These are phyloP conservation scores for Andrena flavipes DNA, from an alignment of 2,888 invertebrate species.

Conservation along the genomic window DNA sequence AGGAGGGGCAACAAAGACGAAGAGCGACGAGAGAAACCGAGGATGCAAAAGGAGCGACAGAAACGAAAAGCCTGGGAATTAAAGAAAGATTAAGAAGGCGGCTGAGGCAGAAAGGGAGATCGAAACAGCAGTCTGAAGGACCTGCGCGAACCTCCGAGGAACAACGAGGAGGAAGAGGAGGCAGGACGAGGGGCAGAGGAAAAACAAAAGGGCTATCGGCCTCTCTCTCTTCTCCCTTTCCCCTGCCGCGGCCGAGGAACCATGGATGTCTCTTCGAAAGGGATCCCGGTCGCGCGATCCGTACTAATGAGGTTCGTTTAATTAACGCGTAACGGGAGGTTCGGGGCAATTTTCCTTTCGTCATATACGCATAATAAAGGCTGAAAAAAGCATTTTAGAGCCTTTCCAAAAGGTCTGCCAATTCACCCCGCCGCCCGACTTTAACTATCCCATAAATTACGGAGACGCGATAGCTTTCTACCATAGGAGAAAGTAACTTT, in stretches of 20 bases:
- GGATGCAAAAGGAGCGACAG: constrained; percentile 68
- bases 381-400: neutral
- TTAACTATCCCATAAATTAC: constrained; percentile 14
- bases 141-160: constrained; percentile 44
- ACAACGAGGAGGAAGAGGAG: constrained; percentile 26
- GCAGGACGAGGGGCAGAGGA: constrained; percentile 16
- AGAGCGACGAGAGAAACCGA: constrained; percentile 70
- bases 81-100: constrained; percentile 82
- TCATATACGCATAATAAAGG: constrained; percentile 19
- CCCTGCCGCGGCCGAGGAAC: neutral
- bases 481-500: neutral
- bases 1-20: constrained; percentile 54
- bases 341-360: constrained; percentile 65
- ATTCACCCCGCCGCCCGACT: neutral
- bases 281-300: constrained; percentile 63
- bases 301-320: constrained; percentile 80
- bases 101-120: constrained; percentile 66
- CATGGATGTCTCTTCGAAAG: constrained; percentile 44
- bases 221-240: constrained; percentile 26
- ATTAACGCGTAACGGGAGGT: constrained; percentile 73
- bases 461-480: constrained; percentile 1
- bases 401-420: neutral
- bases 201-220: constrained; percentile 52
- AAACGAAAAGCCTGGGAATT: constrained; percentile 77
- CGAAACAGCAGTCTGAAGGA: constrained; percentile 65